Evolutionary conservation across 2,888 invertebrate genomes (phyloP), one percentile per base, ranked within the genome.

Genomic region (Alsophila aescularia): DNA sequence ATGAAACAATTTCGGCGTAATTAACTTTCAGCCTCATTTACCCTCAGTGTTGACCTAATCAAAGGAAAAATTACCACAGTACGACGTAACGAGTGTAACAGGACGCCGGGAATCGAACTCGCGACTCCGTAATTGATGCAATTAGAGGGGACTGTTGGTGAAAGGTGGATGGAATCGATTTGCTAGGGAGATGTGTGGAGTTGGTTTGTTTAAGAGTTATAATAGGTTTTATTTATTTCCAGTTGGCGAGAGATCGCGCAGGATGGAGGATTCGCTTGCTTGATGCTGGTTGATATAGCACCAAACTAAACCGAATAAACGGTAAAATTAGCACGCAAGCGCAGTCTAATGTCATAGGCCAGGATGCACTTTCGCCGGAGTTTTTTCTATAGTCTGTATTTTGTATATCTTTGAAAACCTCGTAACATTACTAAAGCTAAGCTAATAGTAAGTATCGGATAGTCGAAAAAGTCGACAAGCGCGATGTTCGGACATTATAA

Each of bases 91-190:
- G 58, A 60, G 52, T 40, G 56, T 67, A 69, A 67, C 60, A 60
- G 64, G 58, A 58, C 41, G 62, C 50, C 62, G 57, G 59, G 66
- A 60, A 60, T 62, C 60, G 58, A 65, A 65, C 58, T 44, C 60
- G 55, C 58, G 61, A 62, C 66, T 48, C 57, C 57, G 70, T 82
- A 85, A 86, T 86, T 87, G 81, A 83, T 78, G 77, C 79, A 85
- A 87, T 87, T 86, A 86, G 71, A 64, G 69, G 74, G 72, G 67
- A 54, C 66, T 66, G 71, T 64, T 64, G 70, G 61, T 31, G n/a
- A n/a, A n/a, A n/a, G 44, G 24, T n/a, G 29, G 12, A 24, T 7
- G 58, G 52, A 50, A 62, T 55, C 50, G 60, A 63, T 68, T 63
- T 45, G 9, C 29, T 8, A 10, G 21, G 48, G 12, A 39, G 12